Percentiles rank a stretch among this genome's conserved stretches.
These are phyloP conservation scores for Neostethus bicornis DNA, from an alignment of 2,797 vertebrate genomes.

Conservation along the genomic window DNA sequence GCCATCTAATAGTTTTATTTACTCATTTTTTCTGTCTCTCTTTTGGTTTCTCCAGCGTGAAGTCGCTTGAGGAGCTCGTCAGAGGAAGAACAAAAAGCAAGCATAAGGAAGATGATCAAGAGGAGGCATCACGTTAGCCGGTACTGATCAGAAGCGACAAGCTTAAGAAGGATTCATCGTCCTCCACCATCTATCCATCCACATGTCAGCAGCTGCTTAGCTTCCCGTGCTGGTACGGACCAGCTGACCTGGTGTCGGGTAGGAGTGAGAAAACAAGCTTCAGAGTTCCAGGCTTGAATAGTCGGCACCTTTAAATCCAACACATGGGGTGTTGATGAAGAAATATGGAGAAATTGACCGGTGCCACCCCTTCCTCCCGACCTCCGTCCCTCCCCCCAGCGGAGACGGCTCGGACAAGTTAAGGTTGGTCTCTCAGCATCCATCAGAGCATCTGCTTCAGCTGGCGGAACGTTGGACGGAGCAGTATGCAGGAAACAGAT, in stretches of 20 bases:
- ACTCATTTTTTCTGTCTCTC: slow-evolving; percentile 31
- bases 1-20: slow-evolving; percentile 43
- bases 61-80: slow-evolving; percentile 23
- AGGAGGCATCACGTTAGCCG: slow-evolving; percentile 35
- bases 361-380: slow-evolving; percentile 66
- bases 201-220: slow-evolving; percentile 1
- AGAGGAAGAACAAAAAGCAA: slow-evolving; percentile 11
- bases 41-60: slow-evolving; percentile 38
- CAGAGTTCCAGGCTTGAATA: slow-evolving; percentile 9
- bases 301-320: slow-evolving; percentile 14
- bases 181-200: slow-evolving; percentile 3
- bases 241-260: slow-evolving; percentile 1
- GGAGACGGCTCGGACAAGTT: slow-evolving; percentile 81
- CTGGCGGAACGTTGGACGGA: slow-evolving; percentile 80
- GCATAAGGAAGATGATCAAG: slow-evolving; percentile 10
- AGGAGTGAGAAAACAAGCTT: slow-evolving; percentile 7
- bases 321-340: slow-evolving; percentile 81
- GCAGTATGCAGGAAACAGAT: slow-evolving; percentile 98
- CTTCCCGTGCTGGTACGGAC: neutral
- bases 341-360: slow-evolving; percentile 88
- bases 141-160: slow-evolving; percentile 24
- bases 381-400: slow-evolving; percentile 70
- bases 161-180: slow-evolving; percentile 64
- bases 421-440: slow-evolving; percentile 74
- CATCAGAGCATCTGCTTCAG: slow-evolving; percentile 67